Evolutionary conservation across 35 echinoderm and acorn worm genomes (phyloP).

Genomic region (Apostichopus japonicus): DNA sequence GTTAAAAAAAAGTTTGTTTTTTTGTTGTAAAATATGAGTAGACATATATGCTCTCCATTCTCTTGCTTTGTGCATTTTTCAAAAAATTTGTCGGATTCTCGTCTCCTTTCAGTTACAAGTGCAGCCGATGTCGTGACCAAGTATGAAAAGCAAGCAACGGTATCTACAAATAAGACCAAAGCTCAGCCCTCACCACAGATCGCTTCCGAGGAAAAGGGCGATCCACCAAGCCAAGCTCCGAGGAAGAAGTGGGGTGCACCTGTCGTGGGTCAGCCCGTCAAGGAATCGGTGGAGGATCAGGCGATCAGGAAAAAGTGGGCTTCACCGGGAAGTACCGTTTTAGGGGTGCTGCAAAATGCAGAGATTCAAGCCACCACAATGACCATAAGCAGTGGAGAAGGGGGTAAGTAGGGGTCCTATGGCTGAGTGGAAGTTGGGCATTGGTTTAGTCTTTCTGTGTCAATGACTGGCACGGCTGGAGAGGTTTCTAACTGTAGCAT

Average conservation of each 20-base stretch:
- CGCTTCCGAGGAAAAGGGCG: neutral
- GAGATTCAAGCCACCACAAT: slow-evolving; percentile 75
- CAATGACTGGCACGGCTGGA: too few species aligned
- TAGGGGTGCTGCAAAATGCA: slow-evolving; percentile 77
- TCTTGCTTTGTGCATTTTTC: too few species aligned
- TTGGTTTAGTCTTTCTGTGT: too few species aligned
- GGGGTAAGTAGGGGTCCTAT: slow-evolving; percentile 8
- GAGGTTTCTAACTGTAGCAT: too few species aligned
- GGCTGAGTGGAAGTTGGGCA: neutral
- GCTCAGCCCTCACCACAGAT: neutral
- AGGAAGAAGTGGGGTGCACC: slow-evolving; percentile 54
- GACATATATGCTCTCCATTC: too few species aligned
- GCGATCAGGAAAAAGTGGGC: slow-evolving; percentile 72
- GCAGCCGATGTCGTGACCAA: slow-evolving; percentile 71
- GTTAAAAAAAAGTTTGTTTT: too few species aligned
- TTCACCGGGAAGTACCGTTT: slow-evolving; percentile 67
- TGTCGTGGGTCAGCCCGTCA: neutral
- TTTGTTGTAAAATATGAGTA: too few species aligned
- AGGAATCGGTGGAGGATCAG: slow-evolving; percentile 13
- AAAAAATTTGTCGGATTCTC: neutral
- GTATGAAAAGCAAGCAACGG: neutral
- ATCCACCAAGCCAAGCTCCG: neutral
- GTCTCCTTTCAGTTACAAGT: slow-evolving; percentile 60
- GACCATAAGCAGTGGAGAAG: slow-evolving; percentile 61
- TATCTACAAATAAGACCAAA: neutral